phyloP scores from a whole-genome alignment of 1,140 invertebrate genomes.

The Zophobas atratus region DNA sequence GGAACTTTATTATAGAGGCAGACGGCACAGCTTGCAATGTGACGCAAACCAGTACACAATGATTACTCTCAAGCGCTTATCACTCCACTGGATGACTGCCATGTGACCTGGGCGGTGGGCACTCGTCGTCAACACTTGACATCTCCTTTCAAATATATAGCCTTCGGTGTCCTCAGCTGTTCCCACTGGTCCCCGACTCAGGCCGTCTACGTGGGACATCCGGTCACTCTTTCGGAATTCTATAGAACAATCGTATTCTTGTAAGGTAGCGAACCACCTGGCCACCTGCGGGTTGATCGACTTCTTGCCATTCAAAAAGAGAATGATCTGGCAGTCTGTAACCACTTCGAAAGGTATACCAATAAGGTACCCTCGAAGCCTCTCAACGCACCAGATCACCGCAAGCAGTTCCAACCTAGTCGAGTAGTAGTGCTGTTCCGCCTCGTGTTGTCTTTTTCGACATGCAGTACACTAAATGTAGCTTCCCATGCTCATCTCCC shows the following conservation, averaged over 20 bases:
- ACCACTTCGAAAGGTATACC: conserved; percentile 65
- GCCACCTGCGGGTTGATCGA: conserved; percentile 54
- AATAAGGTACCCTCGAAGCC: conserved; percentile 63
- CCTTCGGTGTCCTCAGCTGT: not conserved
- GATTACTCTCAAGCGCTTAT: not conserved
- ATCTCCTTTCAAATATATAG: not conserved
- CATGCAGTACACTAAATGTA: not conserved
- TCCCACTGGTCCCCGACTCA: conserved; percentile 54
- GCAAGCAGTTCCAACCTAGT: conserved; percentile 60
- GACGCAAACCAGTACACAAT: not conserved
- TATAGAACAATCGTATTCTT: conserved; percentile 58
- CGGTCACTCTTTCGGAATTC: conserved; percentile 54
- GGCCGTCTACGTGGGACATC: conserved; percentile 63
- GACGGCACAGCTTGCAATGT: not conserved
- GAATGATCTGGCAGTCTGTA: conserved; percentile 63
- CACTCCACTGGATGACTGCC: conserved; percentile 1
- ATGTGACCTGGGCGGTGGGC: not conserved
- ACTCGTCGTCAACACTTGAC: not conserved
- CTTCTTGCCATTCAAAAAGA: conserved; percentile 52
- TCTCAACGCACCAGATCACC: conserved; percentile 48
- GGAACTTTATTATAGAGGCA: not conserved
- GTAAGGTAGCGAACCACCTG: conserved; percentile 56
- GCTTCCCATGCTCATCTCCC: no score
- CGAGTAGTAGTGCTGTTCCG: conserved; percentile 58
- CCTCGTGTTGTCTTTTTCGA: conserved; percentile 11